phyloP scores from a whole-genome alignment of 2,888 invertebrate genomes.

The Hirtodrosophila confusa region DNA sequence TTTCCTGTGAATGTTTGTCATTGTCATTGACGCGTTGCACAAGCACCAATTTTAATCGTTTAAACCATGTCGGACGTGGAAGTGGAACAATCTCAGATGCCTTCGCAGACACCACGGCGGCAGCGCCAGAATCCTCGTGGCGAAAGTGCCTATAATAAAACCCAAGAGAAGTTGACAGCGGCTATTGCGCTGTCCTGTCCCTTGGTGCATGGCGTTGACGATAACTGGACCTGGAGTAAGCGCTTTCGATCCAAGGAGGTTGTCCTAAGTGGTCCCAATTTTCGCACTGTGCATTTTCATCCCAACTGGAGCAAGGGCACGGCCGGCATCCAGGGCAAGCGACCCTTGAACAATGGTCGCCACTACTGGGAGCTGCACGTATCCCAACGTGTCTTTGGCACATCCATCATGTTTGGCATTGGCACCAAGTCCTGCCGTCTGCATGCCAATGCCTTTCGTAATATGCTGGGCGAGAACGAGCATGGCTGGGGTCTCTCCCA shows the following conservation, averaged over 20 bases:
- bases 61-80: slow-evolving; percentile 63
- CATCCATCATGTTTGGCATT: slow-evolving; percentile 90
- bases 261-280: slow-evolving; percentile 86
- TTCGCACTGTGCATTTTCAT: slow-evolving; percentile 88
- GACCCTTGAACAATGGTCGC: slow-evolving; percentile 87
- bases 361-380: slow-evolving; percentile 89
- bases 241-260: slow-evolving; percentile 86
- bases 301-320: slow-evolving; percentile 91
- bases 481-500: slow-evolving; percentile 90
- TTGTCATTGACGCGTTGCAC: slow-evolving; percentile 10
- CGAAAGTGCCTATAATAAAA: background rate
- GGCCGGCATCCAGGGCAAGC: slow-evolving; percentile 88
- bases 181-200: slow-evolving; percentile 53
- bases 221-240: slow-evolving; percentile 89
- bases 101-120: slow-evolving; percentile 25
- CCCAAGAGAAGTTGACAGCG: background rate
- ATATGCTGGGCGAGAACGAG: slow-evolving; percentile 89
- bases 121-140: slow-evolving; percentile 24
- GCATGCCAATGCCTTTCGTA: slow-evolving; percentile 88
- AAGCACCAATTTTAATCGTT: slow-evolving; percentile 21
- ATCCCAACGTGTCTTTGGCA: slow-evolving; percentile 89
- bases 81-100: slow-evolving; percentile 27
- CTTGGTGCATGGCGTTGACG: slow-evolving; percentile 86
- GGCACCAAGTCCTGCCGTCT: slow-evolving; percentile 86
- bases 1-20: slow-evolving; percentile 29